These are phyloP conservation scores for Pocillopora verrucosa DNA, from an alignment of 64 coral and sea anemone species.

Conservation along the genomic window DNA sequence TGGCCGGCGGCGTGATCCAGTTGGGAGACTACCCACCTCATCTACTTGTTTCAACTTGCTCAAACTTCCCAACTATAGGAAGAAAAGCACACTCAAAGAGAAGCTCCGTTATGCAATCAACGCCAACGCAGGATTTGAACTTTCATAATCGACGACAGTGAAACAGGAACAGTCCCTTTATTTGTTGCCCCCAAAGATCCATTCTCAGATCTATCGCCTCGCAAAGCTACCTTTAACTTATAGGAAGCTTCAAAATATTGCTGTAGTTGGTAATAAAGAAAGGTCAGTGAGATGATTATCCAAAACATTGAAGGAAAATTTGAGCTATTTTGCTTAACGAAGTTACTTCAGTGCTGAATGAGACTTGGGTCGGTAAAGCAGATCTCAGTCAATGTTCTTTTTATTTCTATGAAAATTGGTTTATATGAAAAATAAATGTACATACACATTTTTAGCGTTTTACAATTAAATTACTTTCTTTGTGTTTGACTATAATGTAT, in stretches of 20 bases:
- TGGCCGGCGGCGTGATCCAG: slow-evolving; percentile 73
- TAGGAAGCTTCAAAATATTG: no score
- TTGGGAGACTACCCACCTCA: slow-evolving; percentile 80
- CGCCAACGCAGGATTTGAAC: slow-evolving; percentile 92
- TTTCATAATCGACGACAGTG: slow-evolving; percentile 38
- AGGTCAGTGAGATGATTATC: neutral
- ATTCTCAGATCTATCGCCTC: no score
- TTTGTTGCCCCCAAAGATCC: no score
- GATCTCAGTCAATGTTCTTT: neutral
- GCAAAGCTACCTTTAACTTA: no score
- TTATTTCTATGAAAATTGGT: slow-evolving; percentile 31
- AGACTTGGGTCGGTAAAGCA: no score
- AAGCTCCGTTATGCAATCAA: slow-evolving; percentile 93
- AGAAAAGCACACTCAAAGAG: slow-evolving; percentile 80
- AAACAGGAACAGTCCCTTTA: neutral
- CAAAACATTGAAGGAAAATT: neutral
- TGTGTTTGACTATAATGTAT: neutral
- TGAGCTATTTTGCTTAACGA: no score
- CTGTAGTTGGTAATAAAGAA: neutral
- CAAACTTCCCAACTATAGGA: slow-evolving; percentile 92
- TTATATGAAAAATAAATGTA: slow-evolving; percentile 44
- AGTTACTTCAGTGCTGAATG: no score
- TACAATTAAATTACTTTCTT: neutral
- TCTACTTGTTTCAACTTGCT: slow-evolving; percentile 98
- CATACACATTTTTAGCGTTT: neutral